phyloP scores from a whole-genome alignment of 2,113 vertebrate species.

The Pseudopipra pipra region DNA sequence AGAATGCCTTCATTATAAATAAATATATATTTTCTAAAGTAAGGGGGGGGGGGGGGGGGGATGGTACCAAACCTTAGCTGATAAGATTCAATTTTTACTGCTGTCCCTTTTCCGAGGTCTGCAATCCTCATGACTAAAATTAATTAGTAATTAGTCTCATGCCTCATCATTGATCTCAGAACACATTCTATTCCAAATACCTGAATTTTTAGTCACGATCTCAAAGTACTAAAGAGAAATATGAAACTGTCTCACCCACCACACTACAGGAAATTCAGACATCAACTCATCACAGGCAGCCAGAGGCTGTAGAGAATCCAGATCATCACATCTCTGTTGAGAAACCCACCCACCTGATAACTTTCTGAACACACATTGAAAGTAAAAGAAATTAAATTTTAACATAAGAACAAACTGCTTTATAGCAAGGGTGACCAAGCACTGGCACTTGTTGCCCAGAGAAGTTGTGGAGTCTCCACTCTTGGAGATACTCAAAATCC shows the following conservation, averaged over 20 bases:
- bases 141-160: not conserved
- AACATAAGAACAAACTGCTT: not conserved
- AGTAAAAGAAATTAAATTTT: not conserved
- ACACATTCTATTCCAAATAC: rapidly evolving
- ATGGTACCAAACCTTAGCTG: not conserved
- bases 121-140: not conserved
- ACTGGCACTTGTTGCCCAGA: not conserved
- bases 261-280: not conserved
- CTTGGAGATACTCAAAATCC: not conserved
- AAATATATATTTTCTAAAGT: not conserved
- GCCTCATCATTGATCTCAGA: rapidly evolving
- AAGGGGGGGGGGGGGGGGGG: not conserved
- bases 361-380: not conserved
- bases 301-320: not conserved
- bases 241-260: not conserved
- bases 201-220: not conserved
- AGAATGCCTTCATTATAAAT: not conserved
- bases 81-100: not conserved
- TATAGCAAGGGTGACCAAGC: not conserved
- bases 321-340: not conserved
- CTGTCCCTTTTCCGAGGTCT: not conserved
- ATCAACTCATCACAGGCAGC: not conserved
- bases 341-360: not conserved
- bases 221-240: not conserved
- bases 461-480: not conserved